phyloP scores from a whole-genome alignment of 2,113 vertebrate species.

The Uria lomvia region DNA sequence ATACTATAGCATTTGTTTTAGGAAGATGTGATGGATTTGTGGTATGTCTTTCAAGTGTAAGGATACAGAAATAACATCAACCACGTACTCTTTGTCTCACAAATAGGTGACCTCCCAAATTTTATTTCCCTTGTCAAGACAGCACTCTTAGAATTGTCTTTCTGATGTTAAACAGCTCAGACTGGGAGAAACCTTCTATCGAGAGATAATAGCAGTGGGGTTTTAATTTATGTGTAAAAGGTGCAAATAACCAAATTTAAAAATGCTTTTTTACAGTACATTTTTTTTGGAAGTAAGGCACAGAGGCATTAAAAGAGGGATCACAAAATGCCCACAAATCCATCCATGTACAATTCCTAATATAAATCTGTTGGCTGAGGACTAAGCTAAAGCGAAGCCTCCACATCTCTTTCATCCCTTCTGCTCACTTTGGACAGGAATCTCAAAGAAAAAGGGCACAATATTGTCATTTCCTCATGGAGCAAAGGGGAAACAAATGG shows the following conservation, averaged over 20 bases:
- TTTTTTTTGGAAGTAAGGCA: accelerated
- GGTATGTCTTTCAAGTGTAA: not conserved
- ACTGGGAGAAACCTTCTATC: not conserved
- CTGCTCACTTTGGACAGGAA: not conserved
- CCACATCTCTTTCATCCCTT: not conserved
- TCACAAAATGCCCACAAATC: not conserved
- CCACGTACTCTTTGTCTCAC: not conserved
- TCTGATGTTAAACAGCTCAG: not conserved
- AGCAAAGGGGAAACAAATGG: not conserved
- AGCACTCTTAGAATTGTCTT: not conserved
- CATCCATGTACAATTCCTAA: not conserved
- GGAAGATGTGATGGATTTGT: not conserved
- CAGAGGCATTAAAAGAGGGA: not conserved
- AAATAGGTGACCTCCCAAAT: not conserved
- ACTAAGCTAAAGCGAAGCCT: not conserved
- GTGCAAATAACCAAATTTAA: not conserved
- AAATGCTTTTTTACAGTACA: not conserved
- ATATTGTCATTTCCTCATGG: not conserved
- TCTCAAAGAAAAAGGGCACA: not conserved
- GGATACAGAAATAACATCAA: not conserved
- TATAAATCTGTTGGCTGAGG: accelerated
- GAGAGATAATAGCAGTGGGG: accelerated
- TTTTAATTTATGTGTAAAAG: not conserved
- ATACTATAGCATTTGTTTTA: not conserved
- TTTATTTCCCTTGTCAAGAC: not conserved